Evolutionary conservation across 2,797 vertebrate species (phyloP).

Genomic region (Eutrigla gurnardus): DNA sequence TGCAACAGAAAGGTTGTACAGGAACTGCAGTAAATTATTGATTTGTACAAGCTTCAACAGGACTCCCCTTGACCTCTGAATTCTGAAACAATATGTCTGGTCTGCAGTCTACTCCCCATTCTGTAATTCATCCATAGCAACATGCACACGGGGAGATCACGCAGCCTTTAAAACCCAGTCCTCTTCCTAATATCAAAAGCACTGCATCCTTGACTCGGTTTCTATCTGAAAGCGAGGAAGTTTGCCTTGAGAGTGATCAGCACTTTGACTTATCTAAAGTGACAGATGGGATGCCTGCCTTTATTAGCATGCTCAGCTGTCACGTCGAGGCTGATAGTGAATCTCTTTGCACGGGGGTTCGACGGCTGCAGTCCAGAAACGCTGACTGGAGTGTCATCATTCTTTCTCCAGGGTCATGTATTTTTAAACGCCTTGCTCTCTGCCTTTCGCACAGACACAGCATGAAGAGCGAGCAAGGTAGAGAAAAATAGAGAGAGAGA

Average conservation of each 20-base stretch:
- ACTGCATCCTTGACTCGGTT: conserved; percentile 16
- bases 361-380: conserved; percentile 32
- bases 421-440: conserved; percentile 58
- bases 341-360: conserved; percentile 29
- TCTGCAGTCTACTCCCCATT: conserved; percentile 5
- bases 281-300: conserved; percentile 46
- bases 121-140: too few species aligned
- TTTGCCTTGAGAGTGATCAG: conserved; percentile 20
- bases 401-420: conserved; percentile 65
- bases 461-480: conserved; percentile 4
- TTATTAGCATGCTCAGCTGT: conserved; percentile 50
- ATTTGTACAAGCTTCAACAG: conserved; percentile 33
- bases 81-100: conserved; percentile 24
- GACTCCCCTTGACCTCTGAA: conserved; percentile 29
- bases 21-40: conserved; percentile 57
- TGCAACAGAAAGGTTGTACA: conserved; percentile 7
- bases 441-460: conserved; percentile 34
- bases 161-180: neutral
- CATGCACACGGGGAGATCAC: too few species aligned
- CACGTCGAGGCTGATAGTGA: conserved; percentile 34
- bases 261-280: conserved; percentile 33
- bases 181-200: conserved; percentile 2
- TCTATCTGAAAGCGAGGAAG: neutral
- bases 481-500: neutral
- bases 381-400: conserved; percentile 50